phyloP scores from a whole-genome alignment of 1,140 invertebrate genomes.

The Matsumurasca onukii region DNA sequence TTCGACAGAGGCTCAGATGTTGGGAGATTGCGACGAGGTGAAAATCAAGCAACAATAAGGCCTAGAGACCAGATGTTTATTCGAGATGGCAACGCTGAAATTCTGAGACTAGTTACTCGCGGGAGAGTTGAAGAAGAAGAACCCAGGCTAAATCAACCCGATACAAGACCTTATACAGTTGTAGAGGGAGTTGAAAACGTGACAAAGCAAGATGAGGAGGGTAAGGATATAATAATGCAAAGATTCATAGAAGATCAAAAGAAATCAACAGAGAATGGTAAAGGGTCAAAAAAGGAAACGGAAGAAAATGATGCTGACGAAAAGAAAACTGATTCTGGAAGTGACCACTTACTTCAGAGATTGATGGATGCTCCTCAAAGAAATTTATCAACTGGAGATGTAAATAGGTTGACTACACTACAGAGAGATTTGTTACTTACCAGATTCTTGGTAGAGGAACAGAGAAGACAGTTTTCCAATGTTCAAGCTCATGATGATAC shows the following conservation, averaged over 20 bases:
- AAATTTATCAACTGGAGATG: slow-evolving; percentile 35
- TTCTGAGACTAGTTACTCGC: slow-evolving; percentile 73
- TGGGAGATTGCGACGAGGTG: slow-evolving; percentile 50
- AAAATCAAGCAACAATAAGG: slow-evolving; percentile 37
- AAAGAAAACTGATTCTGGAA: slow-evolving; percentile 33
- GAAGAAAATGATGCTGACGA: slow-evolving; percentile 40
- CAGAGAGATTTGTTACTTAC: slow-evolving; percentile 44
- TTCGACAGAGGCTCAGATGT: slow-evolving; percentile 72
- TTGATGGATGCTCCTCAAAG: slow-evolving; percentile 34
- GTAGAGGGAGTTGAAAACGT: slow-evolving; percentile 23
- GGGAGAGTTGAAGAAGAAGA: slow-evolving; percentile 59
- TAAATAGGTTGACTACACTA: slow-evolving; percentile 39
- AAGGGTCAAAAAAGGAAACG: slow-evolving; percentile 39
- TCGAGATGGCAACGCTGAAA: slow-evolving; percentile 79
- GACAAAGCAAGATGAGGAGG: slow-evolving; percentile 57
- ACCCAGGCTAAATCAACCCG: slow-evolving; percentile 46
- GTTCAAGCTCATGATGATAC: slow-evolving; percentile 56
- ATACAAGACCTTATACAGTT: slow-evolving; percentile 41
- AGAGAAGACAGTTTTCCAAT: slow-evolving; percentile 35
- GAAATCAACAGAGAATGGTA: slow-evolving; percentile 13
- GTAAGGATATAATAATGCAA: slow-evolving; percentile 77
- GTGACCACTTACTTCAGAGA: slow-evolving; percentile 31
- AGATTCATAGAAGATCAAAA: slow-evolving; percentile 71
- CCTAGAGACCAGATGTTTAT: slow-evolving; percentile 66
- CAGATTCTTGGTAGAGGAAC: slow-evolving; percentile 43